Percentiles rank a stretch among this genome's conserved stretches.
phyloP scores from a whole-genome alignment of 1,140 invertebrate species.

The Stenopsyche tienmushanensis region DNA sequence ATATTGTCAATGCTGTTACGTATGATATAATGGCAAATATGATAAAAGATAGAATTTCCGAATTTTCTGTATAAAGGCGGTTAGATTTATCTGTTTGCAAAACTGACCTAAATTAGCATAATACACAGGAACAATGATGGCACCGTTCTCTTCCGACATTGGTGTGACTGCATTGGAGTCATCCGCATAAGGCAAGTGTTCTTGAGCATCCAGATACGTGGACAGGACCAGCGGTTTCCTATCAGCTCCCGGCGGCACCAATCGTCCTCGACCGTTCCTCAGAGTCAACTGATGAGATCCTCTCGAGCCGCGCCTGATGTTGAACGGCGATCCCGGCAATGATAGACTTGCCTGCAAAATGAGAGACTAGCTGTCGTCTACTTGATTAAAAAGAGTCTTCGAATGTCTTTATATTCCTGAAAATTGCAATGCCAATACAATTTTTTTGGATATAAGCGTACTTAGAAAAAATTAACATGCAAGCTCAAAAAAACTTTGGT shows the following conservation, averaged over 20 bases:
- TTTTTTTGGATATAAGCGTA: too few species aligned
- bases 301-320: conserved; percentile 81
- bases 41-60: too few species aligned
- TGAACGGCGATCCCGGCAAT: conserved; percentile 95
- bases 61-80: conserved; percentile 5
- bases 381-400: neutral
- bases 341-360: conserved; percentile 85
- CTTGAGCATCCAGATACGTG: conserved; percentile 92
- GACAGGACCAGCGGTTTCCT: conserved; percentile 91
- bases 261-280: conserved; percentile 73
- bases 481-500: too few species aligned
- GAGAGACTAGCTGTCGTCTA: neutral
- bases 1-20: too few species aligned
- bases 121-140: conserved; percentile 88
- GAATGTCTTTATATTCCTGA: too few species aligned
- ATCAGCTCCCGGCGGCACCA: conserved; percentile 72
- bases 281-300: conserved; percentile 90
- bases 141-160: conserved; percentile 96
- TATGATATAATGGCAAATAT: too few species aligned
- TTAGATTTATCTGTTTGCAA: conserved; percentile 31
- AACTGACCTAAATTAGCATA: conserved; percentile 71
- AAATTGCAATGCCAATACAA: too few species aligned
- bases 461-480: too few species aligned
- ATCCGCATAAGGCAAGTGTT: conserved; percentile 95
- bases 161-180: conserved; percentile 97